These are phyloP conservation scores for Proisotoma minuta DNA, from an alignment of 2,888 invertebrate species.

Conservation along the genomic window DNA sequence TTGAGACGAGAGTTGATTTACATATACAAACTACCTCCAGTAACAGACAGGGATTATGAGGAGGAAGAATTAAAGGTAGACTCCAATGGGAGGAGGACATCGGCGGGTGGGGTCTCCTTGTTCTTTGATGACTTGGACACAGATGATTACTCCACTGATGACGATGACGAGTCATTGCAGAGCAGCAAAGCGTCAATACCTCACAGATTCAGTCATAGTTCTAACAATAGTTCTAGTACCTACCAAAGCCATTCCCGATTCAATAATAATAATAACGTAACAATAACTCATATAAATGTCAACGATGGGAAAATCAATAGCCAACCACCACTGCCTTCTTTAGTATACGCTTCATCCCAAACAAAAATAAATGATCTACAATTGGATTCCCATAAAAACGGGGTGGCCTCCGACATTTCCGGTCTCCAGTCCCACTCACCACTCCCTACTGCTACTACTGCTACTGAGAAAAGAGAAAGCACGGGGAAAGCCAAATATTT, in stretches of 20 bases:
- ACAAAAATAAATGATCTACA: background rate
- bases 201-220: background rate
- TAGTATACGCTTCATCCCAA: background rate
- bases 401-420: background rate
- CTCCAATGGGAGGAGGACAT: background rate
- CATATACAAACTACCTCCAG: constrained; percentile 13
- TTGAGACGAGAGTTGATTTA: constrained; percentile 13
- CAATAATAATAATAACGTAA: too few relatives aligned
- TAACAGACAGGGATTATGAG: constrained; percentile 15
- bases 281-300: constrained; percentile 3
- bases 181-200: background rate
- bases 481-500: constrained; percentile 16
- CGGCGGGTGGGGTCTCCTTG: constrained; percentile 3
- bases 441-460: background rate
- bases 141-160: constrained; percentile 11
- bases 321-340: background rate
- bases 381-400: constrained; percentile 1
- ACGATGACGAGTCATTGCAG: background rate
- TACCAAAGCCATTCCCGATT: background rate
- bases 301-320: background rate
- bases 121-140: constrained; percentile 12
- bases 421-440: background rate
- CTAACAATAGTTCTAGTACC: background rate
- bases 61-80: constrained; percentile 11
- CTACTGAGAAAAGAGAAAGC: background rate